phyloP scores from a whole-genome alignment of 2,113 vertebrate species.

The Nesoenas mayeri region DNA sequence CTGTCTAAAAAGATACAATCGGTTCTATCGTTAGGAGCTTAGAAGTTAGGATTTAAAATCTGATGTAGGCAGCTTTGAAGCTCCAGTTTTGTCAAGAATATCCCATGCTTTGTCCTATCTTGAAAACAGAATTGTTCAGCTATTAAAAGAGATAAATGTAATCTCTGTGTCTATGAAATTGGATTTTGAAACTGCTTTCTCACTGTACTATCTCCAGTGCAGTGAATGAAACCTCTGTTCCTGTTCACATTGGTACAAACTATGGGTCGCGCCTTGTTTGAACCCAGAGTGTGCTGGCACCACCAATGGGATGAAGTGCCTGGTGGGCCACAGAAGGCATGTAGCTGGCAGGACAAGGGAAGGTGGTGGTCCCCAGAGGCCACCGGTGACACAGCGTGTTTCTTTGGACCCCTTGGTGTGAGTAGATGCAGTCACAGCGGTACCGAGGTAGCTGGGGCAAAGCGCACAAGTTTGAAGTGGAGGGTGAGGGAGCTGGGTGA shows the following conservation, averaged over 20 bases:
- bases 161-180: slow-evolving; percentile 60
- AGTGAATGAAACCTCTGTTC: neutral
- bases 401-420: neutral
- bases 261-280: neutral
- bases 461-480: fast-evolving
- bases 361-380: neutral
- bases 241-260: neutral
- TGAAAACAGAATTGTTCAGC: slow-evolving; percentile 57
- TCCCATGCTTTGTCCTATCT: slow-evolving; percentile 52
- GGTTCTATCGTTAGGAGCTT: neutral
- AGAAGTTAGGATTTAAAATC: slow-evolving; percentile 26
- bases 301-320: fast-evolving
- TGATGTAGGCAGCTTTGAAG: slow-evolving; percentile 47
- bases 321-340: neutral
- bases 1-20: slow-evolving; percentile 51
- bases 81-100: slow-evolving; percentile 43
- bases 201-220: neutral
- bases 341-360: fast-evolving
- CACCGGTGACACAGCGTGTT: fast-evolving
- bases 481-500: neutral
- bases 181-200: slow-evolving; percentile 55
- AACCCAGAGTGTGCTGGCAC: neutral
- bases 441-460: neutral
- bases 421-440: neutral
- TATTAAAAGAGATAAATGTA: slow-evolving; percentile 59